phyloP scores from a whole-genome alignment of 2,113 vertebrate species.

The Catharus fuscescens region DNA sequence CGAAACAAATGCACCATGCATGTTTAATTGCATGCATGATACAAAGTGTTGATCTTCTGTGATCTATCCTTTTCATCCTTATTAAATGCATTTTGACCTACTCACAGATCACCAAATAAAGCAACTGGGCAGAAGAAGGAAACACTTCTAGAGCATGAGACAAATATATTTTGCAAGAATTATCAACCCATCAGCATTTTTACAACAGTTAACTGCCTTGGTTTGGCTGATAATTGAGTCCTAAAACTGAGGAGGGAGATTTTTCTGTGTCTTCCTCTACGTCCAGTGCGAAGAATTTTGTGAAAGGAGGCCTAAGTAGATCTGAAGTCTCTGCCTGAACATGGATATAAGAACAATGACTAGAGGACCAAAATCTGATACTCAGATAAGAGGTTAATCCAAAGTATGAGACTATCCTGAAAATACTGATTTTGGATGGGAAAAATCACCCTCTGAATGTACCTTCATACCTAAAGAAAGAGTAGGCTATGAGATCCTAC shows the following conservation, averaged over 20 bases:
- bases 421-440: not conserved
- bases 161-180: not conserved
- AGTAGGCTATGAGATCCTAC: not conserved
- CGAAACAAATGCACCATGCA: rapidly evolving
- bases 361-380: not conserved
- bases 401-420: not conserved
- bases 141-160: not conserved
- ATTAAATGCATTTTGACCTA: not conserved
- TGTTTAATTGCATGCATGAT: not conserved
- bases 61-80: not conserved
- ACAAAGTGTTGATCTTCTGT: not conserved
- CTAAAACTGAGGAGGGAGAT: not conserved
- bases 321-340: not conserved
- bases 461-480: not conserved
- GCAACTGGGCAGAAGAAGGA: not conserved
- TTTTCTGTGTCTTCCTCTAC: not conserved
- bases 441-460: not conserved
- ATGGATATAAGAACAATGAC: not conserved
- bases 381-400: not conserved
- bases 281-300: not conserved
- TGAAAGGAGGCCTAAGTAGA: not conserved
- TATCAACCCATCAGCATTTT: not conserved
- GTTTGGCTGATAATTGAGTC: not conserved
- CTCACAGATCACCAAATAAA: not conserved
- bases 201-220: not conserved